These are phyloP conservation scores for Drosophila virilis DNA, from an alignment of 1,140 invertebrate genomes.

Conservation along the genomic window DNA sequence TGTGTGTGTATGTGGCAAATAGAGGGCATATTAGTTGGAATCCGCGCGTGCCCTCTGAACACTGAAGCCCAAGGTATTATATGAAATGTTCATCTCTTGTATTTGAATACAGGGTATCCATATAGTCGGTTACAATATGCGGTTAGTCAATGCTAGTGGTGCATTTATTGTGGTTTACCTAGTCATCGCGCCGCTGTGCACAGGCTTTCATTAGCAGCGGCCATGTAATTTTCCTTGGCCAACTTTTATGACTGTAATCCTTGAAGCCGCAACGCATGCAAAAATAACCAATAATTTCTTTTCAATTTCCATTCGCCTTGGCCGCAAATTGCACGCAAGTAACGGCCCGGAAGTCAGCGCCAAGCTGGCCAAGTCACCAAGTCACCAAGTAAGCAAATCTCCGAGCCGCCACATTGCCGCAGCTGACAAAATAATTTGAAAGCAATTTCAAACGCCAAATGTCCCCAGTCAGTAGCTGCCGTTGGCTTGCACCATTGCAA, in stretches of 20 bases:
- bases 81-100: background rate
- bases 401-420: constrained; percentile 48
- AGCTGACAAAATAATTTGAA: constrained; percentile 82
- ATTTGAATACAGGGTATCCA: constrained; percentile 11
- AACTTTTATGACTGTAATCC: constrained; percentile 66
- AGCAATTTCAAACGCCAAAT: constrained; percentile 73
- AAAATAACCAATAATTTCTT: constrained; percentile 77
- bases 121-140: background rate
- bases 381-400: constrained; percentile 5
- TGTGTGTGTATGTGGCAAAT: background rate
- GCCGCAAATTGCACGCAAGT: constrained; percentile 73
- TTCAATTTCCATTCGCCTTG: constrained; percentile 68
- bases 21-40: background rate
- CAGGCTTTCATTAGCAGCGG: constrained; percentile 55
- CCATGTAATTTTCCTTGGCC: constrained; percentile 55
- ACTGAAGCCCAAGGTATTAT: background rate
- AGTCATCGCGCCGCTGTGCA: constrained; percentile 26
- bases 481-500: constrained; percentile 16
- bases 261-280: constrained; percentile 67
- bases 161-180: constrained; percentile 30
- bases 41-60: background rate
- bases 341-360: constrained; percentile 50
- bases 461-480: constrained; percentile 48
- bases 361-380: constrained; percentile 34
- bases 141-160: background rate